Evolutionary conservation across 2,888 invertebrate species (phyloP).

Genomic region (Mesorhabditis sp.): DNA sequence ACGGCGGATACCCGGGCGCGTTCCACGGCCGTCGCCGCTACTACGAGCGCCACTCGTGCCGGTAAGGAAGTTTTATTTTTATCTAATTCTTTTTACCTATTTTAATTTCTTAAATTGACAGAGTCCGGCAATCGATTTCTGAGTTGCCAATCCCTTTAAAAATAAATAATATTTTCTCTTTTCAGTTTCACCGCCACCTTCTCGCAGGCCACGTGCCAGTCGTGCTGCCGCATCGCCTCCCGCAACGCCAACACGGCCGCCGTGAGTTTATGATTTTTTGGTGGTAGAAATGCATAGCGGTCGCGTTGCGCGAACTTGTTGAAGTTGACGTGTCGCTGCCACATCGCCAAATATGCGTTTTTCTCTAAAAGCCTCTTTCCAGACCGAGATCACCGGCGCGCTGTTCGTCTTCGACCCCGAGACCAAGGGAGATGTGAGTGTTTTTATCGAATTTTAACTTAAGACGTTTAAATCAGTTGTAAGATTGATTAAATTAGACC

Average conservation of each 20-base stretch:
- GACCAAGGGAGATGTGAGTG: constrained; percentile 16
- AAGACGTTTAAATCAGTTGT: neutral
- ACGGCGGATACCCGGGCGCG: no score
- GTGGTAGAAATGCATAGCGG: no score
- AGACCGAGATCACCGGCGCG: constrained; percentile 29
- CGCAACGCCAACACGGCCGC: constrained; percentile 24
- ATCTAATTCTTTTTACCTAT: no score
- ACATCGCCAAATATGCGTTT: neutral
- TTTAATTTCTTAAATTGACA: no score
- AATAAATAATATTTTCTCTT: neutral
- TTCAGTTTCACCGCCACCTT: constrained; percentile 33
- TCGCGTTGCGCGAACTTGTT: neutral
- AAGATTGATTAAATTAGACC: neutral
- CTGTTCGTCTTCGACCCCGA: constrained; percentile 35
- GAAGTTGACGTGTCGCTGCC: neutral
- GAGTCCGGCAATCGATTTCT: no score
- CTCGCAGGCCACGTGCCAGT: constrained; percentile 35
- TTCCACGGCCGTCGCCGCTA: constrained; percentile 17
- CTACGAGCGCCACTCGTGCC: constrained; percentile 33
- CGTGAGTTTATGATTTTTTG: constrained; percentile 26
- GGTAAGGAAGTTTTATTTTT: constrained; percentile 9
- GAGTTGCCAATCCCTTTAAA: no score
- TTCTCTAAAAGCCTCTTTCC: constrained; percentile 7
- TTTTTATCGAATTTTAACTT: neutral
- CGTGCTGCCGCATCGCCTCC: constrained; percentile 34